Evolutionary conservation across 2,888 invertebrate species (phyloP).

Genomic region (Andrena haemorrhoa): DNA sequence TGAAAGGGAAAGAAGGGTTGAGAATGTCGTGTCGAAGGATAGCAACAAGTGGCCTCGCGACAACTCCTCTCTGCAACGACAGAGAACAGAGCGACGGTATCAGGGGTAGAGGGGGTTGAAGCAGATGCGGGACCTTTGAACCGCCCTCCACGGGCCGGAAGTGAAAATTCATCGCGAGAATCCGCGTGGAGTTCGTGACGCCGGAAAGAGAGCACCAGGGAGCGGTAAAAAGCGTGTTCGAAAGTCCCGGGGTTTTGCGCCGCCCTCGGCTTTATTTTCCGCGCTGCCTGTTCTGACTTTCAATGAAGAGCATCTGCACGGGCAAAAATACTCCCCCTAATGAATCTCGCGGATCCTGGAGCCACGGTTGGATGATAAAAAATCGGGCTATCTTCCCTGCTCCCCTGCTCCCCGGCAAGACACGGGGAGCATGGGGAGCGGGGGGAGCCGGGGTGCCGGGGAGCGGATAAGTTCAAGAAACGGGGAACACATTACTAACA

Average conservation of each 20-base stretch:
- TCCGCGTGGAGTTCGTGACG: constrained; percentile 43
- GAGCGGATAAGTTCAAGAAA: too few species aligned
- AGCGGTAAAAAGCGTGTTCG: constrained; percentile 56
- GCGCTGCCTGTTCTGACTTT: constrained; percentile 46
- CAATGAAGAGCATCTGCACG: constrained; percentile 30
- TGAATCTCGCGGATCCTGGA: constrained; percentile 22
- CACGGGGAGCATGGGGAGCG: too few species aligned
- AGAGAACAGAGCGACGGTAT: constrained; percentile 69
- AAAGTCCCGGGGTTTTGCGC: constrained; percentile 49
- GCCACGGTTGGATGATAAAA: not conserved
- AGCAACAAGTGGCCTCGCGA: constrained; percentile 82
- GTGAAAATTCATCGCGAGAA: constrained; percentile 69
- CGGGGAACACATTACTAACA: too few species aligned
- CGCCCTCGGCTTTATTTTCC: constrained; percentile 59
- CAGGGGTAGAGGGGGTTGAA: constrained; percentile 62
- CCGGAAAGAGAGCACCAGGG: constrained; percentile 22
- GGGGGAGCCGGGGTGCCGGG: too few species aligned
- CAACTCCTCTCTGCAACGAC: constrained; percentile 24
- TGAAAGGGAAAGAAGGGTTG: constrained; percentile 50
- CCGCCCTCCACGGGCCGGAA: constrained; percentile 65
- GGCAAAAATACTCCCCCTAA: constrained; percentile 22
- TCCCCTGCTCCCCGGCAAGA: too few species aligned
- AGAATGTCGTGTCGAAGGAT: constrained; percentile 67
- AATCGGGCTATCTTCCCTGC: too few species aligned
- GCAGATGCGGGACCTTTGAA: constrained; percentile 79